phyloP scores from a whole-genome alignment of 2,888 invertebrate genomes.

The Aethes cnicana region DNA sequence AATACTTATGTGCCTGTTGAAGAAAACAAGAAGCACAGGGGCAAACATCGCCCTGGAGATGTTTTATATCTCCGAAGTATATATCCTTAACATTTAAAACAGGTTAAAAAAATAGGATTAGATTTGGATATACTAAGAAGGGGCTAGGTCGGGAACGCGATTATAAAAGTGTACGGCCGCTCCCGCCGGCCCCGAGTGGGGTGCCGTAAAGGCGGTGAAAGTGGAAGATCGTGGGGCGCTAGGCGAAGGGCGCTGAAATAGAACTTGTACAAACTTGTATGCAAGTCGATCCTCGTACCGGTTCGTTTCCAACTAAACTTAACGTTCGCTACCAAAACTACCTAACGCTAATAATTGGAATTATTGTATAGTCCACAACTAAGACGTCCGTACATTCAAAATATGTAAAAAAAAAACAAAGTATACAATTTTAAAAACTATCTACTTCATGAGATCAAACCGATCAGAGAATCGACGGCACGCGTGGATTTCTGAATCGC shows the following conservation, averaged over 20 bases:
- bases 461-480: slow-evolving; percentile 24
- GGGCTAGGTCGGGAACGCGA: slow-evolving; percentile 57
- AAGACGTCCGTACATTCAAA: too few relatives aligned
- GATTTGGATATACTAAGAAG: slow-evolving; percentile 72
- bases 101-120: slow-evolving; percentile 82
- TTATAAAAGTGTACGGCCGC: slow-evolving; percentile 38
- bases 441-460: too few relatives aligned
- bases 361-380: too few relatives aligned
- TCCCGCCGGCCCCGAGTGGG: slow-evolving; percentile 53
- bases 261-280: slow-evolving; percentile 50
- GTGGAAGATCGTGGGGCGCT: slow-evolving; percentile 75
- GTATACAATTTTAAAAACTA: too few relatives aligned
- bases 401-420: too few relatives aligned
- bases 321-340: slow-evolving; percentile 31
- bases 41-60: slow-evolving; percentile 63
- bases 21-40: slow-evolving; percentile 81
- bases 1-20: slow-evolving; percentile 59
- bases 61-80: slow-evolving; percentile 61
- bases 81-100: slow-evolving; percentile 77
- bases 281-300: slow-evolving; percentile 42
- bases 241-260: slow-evolving; percentile 68
- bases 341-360: too few relatives aligned
- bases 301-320: slow-evolving; percentile 28
- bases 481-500: slow-evolving; percentile 48
- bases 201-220: slow-evolving; percentile 69